Percentiles rank a stretch among this genome's conserved stretches.
phyloP scores from a whole-genome alignment of 1,140 invertebrate species.

The Plectus sambesii region DNA sequence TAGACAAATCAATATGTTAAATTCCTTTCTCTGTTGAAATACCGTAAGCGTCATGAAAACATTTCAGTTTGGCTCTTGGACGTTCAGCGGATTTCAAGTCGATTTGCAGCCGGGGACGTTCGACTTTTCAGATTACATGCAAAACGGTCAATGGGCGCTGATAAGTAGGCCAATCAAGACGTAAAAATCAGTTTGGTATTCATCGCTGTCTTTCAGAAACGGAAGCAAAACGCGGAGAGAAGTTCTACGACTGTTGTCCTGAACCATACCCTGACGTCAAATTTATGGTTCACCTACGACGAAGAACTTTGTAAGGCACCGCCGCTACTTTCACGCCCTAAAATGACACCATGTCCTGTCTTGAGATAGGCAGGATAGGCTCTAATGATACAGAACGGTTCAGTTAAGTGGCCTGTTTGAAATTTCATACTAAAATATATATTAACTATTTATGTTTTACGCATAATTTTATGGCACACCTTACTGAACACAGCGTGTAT shows the following conservation, averaged over 20 bases:
- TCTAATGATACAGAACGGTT: no score
- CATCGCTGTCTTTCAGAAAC: conserved; percentile 34
- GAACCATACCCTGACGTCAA: conserved; percentile 86
- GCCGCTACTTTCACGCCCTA: no score
- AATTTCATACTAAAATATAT: conserved; percentile 15
- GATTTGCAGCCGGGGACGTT: conserved; percentile 64
- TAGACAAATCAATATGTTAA: not conserved
- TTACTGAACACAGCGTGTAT: no score
- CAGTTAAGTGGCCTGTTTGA: no score
- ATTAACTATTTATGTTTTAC: conserved; percentile 6
- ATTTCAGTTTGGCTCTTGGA: conserved; percentile 84
- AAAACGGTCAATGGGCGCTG: conserved; percentile 84
- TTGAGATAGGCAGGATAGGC: no score
- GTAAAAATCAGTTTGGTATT: conserved; percentile 4
- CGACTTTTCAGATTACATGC: conserved; percentile 86
- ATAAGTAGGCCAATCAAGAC: conserved; percentile 33
- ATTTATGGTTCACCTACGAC: conserved; percentile 86
- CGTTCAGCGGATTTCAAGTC: conserved; percentile 81
- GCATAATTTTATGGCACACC: no score
- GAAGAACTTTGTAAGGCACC: conserved; percentile 65
- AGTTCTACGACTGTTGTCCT: conserved; percentile 49
- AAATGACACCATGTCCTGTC: no score
- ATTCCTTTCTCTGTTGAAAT: no score
- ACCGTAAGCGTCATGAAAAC: no score
- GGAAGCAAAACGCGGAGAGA: conserved; percentile 43